A percentile compares a stretch with the other conserved stretches of the same genome.
phyloP scores from a whole-genome alignment of 2,113 vertebrate genomes.

The Peromyscus leucopus region DNA sequence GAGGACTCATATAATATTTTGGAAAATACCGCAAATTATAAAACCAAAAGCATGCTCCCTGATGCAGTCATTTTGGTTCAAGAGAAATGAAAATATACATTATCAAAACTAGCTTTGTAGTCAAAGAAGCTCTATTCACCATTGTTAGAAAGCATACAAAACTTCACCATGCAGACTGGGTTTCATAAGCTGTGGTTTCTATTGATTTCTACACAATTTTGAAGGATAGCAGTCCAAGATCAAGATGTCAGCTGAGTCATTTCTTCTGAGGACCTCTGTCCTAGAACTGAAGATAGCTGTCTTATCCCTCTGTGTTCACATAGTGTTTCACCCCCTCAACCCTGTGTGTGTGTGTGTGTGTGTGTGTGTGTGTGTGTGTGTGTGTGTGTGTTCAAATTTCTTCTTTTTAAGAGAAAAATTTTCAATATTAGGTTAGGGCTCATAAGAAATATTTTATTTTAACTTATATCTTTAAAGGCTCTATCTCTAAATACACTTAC shows the following conservation, averaged over 20 bases:
- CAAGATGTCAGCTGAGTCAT: not conserved
- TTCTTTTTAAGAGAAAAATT: not conserved
- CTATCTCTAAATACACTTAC: not conserved
- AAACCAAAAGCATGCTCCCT: not conserved
- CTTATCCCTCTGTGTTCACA: not conserved
- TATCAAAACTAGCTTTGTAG: not conserved
- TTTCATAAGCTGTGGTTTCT: not conserved
- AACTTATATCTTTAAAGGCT: not conserved
- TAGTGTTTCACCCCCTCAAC: no score
- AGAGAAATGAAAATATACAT: not conserved
- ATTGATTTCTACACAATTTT: not conserved
- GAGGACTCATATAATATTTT: not conserved
- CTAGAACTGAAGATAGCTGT: not conserved
- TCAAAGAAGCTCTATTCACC: not conserved
- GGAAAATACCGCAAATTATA: not conserved
- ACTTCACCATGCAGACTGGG: not conserved
- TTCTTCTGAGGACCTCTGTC: not conserved
- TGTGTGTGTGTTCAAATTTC: not conserved
- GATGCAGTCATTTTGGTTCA: not conserved
- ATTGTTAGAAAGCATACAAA: not conserved
- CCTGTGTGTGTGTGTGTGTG: not conserved
- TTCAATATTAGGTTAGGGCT: not conserved
- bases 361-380: not conserved
- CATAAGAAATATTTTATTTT: not conserved
- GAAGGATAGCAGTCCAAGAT: not conserved